Evolutionary conservation across 2,888 invertebrate species (phyloP).

Genomic region (Oligia fasciuncula): DNA sequence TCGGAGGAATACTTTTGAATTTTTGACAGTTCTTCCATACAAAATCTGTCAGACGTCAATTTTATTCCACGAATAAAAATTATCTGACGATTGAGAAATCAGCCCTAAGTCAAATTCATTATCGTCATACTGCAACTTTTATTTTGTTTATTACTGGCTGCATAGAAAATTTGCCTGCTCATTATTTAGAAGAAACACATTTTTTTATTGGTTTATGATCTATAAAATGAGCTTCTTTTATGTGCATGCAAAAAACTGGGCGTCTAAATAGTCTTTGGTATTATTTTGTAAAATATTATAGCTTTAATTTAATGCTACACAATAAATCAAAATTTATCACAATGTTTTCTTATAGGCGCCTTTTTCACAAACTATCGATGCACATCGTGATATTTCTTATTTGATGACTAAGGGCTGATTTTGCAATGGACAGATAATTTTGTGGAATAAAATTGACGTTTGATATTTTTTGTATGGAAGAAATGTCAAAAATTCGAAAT

Average conservation of each 20-base stretch:
- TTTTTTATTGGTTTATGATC: slow-evolving; percentile 23
- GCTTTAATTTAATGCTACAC: slow-evolving; percentile 1
- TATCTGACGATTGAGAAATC: too few relatives aligned
- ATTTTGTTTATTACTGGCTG: slow-evolving; percentile 4
- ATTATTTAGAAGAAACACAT: neutral
- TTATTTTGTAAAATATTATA: slow-evolving; percentile 11
- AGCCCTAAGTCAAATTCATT: slow-evolving; percentile 11
- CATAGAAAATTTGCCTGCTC: slow-evolving; percentile 9
- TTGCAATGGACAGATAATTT: too few relatives aligned
- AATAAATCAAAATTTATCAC: slow-evolving; percentile 12
- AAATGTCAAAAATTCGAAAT: too few relatives aligned
- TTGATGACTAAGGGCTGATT: neutral
- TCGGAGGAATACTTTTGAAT: too few relatives aligned
- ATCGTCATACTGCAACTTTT: slow-evolving; percentile 18
- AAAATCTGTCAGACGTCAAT: too few relatives aligned
- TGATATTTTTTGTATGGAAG: too few relatives aligned
- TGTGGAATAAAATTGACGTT: too few relatives aligned
- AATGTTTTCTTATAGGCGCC: neutral
- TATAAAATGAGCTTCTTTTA: slow-evolving; percentile 18
- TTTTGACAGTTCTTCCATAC: too few relatives aligned
- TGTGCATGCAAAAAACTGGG: neutral
- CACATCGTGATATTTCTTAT: slow-evolving; percentile 36
- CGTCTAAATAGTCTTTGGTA: slow-evolving; percentile 3
- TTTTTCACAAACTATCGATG: neutral
- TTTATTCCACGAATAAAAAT: too few relatives aligned